These are phyloP conservation scores for Anabas testudineus DNA, from an alignment of 2,797 vertebrate genomes.

Conservation along the genomic window DNA sequence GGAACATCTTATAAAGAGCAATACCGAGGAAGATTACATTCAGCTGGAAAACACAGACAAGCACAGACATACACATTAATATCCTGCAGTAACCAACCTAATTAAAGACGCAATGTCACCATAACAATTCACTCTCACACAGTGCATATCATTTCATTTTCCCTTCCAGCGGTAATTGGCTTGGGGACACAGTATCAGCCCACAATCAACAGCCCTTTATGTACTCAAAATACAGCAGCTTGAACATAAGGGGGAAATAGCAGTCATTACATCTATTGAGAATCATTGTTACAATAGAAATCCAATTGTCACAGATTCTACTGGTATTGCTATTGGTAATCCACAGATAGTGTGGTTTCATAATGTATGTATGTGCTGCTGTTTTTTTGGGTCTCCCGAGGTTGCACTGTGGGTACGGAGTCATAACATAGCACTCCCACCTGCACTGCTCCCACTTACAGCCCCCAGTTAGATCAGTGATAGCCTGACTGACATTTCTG, in stretches of 20 bases:
- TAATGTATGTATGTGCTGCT: conserved; percentile 53
- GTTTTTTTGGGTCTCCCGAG: conserved; percentile 35
- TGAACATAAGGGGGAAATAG: conserved; percentile 57
- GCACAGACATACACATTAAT: conserved; percentile 51
- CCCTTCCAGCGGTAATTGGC: conserved; percentile 63
- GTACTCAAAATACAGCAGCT: conserved; percentile 64
- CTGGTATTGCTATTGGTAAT: conserved; percentile 29
- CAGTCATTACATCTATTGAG: conserved; percentile 61
- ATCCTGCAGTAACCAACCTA: conserved; percentile 52
- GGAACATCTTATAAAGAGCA: conserved; percentile 99
- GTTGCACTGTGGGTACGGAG: conserved; percentile 31
- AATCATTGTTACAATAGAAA: conserved; percentile 63
- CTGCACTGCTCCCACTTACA: conserved; percentile 45
- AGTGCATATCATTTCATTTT: conserved; percentile 62
- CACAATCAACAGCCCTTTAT: conserved; percentile 70
- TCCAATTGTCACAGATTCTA: conserved; percentile 59
- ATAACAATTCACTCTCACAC: conserved; percentile 56
- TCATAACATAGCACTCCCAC: conserved; percentile 51
- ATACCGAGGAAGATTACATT: conserved; percentile 99
- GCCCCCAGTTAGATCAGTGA: conserved; percentile 56
- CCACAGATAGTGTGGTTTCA: conserved; percentile 45
- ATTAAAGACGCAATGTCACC: conserved; percentile 70
- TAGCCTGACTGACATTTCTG: conserved; percentile 68
- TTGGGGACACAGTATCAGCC: conserved; percentile 62
- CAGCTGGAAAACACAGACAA: conserved; percentile 86